Conservation (phyloP, 2,888 invertebrate genomes). For the Bruchidius siliquastri region DNA sequence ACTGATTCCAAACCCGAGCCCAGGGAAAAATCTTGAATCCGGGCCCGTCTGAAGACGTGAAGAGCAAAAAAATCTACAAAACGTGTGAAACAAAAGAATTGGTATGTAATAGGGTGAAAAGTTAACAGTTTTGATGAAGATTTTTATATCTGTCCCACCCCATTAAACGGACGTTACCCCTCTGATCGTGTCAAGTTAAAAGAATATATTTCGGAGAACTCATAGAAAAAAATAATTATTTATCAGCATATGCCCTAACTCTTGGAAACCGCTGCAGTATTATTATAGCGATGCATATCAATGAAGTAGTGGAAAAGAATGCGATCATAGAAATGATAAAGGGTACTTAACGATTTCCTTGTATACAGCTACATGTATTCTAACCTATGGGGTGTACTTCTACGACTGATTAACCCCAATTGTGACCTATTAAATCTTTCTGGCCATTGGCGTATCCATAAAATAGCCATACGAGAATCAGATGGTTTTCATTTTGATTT, state of each 20-base stretch:
- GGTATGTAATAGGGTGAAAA: too few species aligned
- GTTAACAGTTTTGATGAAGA: too few species aligned
- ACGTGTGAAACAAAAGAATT: too few species aligned
- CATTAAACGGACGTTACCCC: too few species aligned
- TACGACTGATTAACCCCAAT: not conserved
- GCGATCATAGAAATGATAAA: not conserved
- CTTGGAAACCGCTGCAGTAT: not conserved
- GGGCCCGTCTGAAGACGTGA: too few species aligned
- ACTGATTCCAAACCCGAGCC: too few species aligned
- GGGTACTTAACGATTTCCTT: not conserved
- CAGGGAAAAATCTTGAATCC: too few species aligned
- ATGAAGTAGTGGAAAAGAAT: not conserved
- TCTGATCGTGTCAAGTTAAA: too few species aligned
- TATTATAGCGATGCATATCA: not conserved
- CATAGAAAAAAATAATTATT: not conserved
- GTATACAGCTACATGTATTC: not conserved
- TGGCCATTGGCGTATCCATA: not conserved
- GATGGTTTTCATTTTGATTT: too few species aligned
- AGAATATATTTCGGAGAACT: too few species aligned
- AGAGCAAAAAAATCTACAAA: too few species aligned
- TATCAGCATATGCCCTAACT: not conserved
- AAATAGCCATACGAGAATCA: not conserved
- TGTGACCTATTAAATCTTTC: not conserved
- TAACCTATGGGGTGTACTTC: not conserved
- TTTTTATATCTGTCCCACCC: too few species aligned